Evolutionary conservation across 2,113 vertebrate species (phyloP).

Genomic region (Entomyzon cyanotis): DNA sequence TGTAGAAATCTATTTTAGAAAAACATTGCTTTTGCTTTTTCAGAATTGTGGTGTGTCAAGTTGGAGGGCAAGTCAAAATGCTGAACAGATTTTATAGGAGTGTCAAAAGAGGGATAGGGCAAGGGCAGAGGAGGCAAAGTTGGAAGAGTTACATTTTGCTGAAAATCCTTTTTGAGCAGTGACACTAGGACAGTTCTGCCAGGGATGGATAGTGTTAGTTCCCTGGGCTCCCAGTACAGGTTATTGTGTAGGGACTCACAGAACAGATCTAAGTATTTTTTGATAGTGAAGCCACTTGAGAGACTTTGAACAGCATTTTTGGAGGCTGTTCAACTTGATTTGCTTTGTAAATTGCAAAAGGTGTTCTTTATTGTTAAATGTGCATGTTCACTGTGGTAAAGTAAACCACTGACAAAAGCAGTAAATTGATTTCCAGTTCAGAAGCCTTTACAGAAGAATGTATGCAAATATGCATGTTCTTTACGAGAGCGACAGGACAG

Average conservation of each 20-base stretch:
- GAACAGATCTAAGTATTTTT: neutral
- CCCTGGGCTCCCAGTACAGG: neutral
- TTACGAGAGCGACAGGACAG: neutral
- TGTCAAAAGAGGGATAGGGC: neutral
- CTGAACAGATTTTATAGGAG: neutral
- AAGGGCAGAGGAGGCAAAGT: neutral
- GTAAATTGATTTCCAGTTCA: neutral
- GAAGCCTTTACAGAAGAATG: neutral
- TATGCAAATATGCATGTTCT: neutral
- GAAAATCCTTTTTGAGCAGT: neutral
- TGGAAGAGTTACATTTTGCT: neutral
- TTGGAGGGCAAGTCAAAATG: neutral
- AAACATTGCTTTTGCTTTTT: neutral
- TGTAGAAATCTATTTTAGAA: neutral
- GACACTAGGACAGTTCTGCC: rapidly evolving
- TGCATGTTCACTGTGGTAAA: rapidly evolving
- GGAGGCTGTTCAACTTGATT: neutral
- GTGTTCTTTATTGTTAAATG: neutral
- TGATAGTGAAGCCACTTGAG: neutral
- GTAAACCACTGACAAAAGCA: neutral
- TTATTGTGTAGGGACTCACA: neutral
- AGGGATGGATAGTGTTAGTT: rapidly evolving
- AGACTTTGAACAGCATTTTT: neutral
- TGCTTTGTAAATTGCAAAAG: neutral
- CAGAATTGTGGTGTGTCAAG: neutral